Base-by-base conservation (phyloP, 2,888 invertebrate genomes). In the Cremastobaeus sp. region DNA sequence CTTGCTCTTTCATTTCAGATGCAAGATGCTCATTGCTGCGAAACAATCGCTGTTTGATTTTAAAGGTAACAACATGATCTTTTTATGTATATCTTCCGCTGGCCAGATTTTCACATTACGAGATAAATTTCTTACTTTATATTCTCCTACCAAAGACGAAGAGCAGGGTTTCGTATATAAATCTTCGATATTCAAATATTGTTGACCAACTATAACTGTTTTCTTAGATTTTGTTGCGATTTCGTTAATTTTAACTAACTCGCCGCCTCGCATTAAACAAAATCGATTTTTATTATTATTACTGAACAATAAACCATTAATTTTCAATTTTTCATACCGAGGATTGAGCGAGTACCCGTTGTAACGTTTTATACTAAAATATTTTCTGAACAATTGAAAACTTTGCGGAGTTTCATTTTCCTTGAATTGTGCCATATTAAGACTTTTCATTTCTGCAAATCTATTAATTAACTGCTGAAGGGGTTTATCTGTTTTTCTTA, bases 11-110 rank as follows among this genome's bases (percentile, higher is more conserved):
- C n/a, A n/a, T n/a, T n/a, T n/a, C n/a, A n/a, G n/a, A n/a, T n/a
- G n/a, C n/a, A n/a, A n/a, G n/a, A 59, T 35, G 17, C 45, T 17
- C 11, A 59, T 59, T 25, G 57, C 57, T 45, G 57, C 57, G 17
- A 25, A 59, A 21, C 35, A 35, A 35, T n/a, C n/a, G 0, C 11
- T 20, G n/a, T n/a, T n/a, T n/a, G n/a, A n/a, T 30, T 11, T 30
- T 45, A 59, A 25, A 21, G 57, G 57, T 14, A 59, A 25, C 35
- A 59, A 11, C 45, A 59, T 45, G 1, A 59, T 6, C 35, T 59
- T 59, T 2, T 34, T 45, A 2, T 17, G 2, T 45, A 59, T 59
- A 1, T 45, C 35, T 15, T 45, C 35, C n/a, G 45, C 25, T 45
- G 34, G 5, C 57, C 57, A 59, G 21, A 59, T 6, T 9, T 45